Evolutionary conservation across 2,888 invertebrate species (phyloP), one percentile per base, ranked within the genome.

Genomic region (Drosophila colorata): DNA sequence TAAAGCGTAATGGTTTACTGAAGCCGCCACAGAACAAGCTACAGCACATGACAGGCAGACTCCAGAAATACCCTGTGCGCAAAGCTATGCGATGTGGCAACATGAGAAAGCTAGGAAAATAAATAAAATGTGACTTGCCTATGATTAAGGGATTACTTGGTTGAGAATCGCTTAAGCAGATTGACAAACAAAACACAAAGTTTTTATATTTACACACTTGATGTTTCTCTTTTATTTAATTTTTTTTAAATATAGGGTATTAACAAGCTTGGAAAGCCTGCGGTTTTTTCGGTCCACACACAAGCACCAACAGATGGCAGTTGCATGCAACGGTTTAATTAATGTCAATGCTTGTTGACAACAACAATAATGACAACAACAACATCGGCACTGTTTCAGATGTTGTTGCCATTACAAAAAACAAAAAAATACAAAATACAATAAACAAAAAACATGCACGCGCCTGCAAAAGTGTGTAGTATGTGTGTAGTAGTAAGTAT

Each of bases 331-430:
- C 86, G 74, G 78, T 82, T 83, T 83, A 83, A 83, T 83, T 83
- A 83, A 86, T 84, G 83, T 73, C 84, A 84, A 83, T 78, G 87
- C 78, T 78, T 86, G 78, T 78, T 72, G 75, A 86, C 78, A 86
- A 73, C 83, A 85, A 71, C 70, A 76, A 67, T 14, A 70, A 59
- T 48, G 38, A 63, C 55, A 64, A 43, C 63, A 56, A 11, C 37
- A 38, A 18, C n/a, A 51, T 35, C 47, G 35, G 7, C n/a, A 25
- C 14, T 38, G 31, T 33, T 56, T 41, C 44, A 49, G 72, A 28
- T 60, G 47, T 40, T 46, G 49, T 46, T 38, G 48, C 38, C 11
- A 44, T 25, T 13, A 13, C 13, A 18, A 23, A 31, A 47, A 28
- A 49, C 8, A 28, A 51, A 8, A 14, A 11, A 25, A 25, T 11